Evolutionary conservation across 2,888 invertebrate species (phyloP).

Genomic region (Phengaris arion): DNA sequence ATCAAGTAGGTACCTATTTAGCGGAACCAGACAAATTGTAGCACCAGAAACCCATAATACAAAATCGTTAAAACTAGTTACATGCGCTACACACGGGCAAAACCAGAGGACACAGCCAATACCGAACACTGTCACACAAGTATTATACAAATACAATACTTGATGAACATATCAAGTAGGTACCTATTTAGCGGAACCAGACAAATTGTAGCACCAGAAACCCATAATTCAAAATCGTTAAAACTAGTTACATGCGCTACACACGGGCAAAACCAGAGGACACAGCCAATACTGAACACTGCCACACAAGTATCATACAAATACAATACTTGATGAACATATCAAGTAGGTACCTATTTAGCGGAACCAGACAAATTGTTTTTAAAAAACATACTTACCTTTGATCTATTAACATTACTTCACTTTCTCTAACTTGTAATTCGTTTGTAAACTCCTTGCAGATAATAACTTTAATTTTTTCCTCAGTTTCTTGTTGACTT

Average conservation of each 20-base stretch:
- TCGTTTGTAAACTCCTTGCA: constrained; percentile 86
- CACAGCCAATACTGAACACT: neutral
- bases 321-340: neutral
- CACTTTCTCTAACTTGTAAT: constrained; percentile 83
- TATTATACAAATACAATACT: neutral
- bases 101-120: neutral
- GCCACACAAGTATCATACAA: neutral
- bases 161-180: too few relatives aligned
- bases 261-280: neutral
- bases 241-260: neutral
- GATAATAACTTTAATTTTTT: constrained; percentile 81
- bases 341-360: neutral
- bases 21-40: too few relatives aligned
- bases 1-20: too few relatives aligned
- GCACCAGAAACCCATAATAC: too few relatives aligned
- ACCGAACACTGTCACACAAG: neutral
- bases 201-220: too few relatives aligned
- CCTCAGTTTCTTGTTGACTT: constrained; percentile 58
- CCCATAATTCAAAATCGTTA: too few relatives aligned
- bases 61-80: neutral
- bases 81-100: neutral
- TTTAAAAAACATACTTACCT: constrained; percentile 63
- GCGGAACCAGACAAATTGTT: neutral
- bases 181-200: too few relatives aligned
- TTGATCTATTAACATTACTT: constrained; percentile 84